Percentiles rank a stretch among this genome's conserved stretches.
Conservation (phyloP, 2,888 invertebrate species). For the Nephrotoma appendiculata region DNA sequence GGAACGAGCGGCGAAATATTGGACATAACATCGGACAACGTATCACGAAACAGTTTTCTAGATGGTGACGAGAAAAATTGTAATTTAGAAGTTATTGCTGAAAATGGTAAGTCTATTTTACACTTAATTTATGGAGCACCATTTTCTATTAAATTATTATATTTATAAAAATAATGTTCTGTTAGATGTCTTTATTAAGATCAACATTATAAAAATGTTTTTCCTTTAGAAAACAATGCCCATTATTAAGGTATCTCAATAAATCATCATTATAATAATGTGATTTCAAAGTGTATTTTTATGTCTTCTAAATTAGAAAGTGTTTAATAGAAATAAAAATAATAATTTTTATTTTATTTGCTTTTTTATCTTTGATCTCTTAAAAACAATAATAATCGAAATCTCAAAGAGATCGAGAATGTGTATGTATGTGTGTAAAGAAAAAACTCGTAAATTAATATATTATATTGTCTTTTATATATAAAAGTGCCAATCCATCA, state of each 20-base stretch:
- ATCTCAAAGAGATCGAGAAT: neutral
- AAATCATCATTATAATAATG: neutral
- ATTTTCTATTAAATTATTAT: neutral
- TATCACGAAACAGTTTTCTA: neutral
- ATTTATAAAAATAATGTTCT: neutral
- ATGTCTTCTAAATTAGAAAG: neutral
- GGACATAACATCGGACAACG: neutral
- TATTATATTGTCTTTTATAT: neutral
- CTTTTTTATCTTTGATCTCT: neutral
- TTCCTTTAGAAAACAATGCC: neutral
- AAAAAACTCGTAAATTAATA: neutral
- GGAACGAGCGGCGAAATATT: neutral
- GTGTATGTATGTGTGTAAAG: neutral
- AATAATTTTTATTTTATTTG: neutral
- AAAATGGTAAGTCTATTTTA: slow-evolving; percentile 4
- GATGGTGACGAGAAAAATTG: slow-evolving; percentile 1
- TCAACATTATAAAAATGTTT: neutral
- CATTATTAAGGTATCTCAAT: neutral
- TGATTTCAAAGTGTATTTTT: neutral
- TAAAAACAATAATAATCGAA: neutral
- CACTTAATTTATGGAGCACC: neutral
- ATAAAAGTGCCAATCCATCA: neutral
- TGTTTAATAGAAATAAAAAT: neutral
- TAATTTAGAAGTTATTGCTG: slow-evolving; percentile 1
- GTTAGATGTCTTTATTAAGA: neutral